Percentiles rank a stretch among this genome's conserved stretches.
Evolutionary conservation across 2,113 vertebrate genomes (phyloP).

Genomic region (Steatornis caripensis): DNA sequence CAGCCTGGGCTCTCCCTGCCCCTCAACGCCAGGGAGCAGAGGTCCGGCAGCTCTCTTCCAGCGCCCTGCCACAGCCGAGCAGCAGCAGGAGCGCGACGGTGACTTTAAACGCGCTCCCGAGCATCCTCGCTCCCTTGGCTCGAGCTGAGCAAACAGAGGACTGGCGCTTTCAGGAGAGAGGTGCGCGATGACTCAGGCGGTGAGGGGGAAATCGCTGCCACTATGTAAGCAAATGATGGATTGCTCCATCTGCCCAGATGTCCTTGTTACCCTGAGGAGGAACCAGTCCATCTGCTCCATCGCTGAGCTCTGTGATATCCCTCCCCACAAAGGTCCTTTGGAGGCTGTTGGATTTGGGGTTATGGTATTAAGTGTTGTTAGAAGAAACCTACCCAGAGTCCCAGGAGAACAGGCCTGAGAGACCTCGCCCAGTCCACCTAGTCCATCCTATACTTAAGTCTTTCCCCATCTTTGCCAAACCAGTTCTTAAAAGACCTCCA

Average conservation of each 20-base stretch:
- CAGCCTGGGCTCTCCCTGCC: rapidly evolving
- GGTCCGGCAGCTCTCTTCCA: background rate
- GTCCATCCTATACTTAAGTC: constrained; percentile 55
- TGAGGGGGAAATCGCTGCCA: background rate
- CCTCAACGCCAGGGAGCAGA: background rate
- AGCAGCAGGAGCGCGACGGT: background rate
- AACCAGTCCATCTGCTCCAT: constrained; percentile 32
- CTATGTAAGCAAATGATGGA: constrained; percentile 33
- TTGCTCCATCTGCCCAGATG: constrained; percentile 21
- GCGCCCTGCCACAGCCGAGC: background rate
- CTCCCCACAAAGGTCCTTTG: background rate
- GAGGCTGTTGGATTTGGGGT: constrained; percentile 17
- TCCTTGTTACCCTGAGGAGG: background rate
- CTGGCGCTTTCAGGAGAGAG: background rate
- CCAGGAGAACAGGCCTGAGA: background rate
- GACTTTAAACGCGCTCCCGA: background rate
- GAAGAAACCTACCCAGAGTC: constrained; percentile 16
- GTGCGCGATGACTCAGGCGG: background rate
- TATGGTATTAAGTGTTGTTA: background rate
- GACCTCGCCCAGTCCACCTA: constrained; percentile 24
- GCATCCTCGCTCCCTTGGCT: background rate
- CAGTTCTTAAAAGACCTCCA: constrained; percentile 51
- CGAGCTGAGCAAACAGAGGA: background rate
- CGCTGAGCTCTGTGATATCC: background rate
- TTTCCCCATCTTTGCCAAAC: constrained; percentile 59